Conservation (phyloP, 2,888 invertebrate genomes). For the Trimorus sp. region DNA sequence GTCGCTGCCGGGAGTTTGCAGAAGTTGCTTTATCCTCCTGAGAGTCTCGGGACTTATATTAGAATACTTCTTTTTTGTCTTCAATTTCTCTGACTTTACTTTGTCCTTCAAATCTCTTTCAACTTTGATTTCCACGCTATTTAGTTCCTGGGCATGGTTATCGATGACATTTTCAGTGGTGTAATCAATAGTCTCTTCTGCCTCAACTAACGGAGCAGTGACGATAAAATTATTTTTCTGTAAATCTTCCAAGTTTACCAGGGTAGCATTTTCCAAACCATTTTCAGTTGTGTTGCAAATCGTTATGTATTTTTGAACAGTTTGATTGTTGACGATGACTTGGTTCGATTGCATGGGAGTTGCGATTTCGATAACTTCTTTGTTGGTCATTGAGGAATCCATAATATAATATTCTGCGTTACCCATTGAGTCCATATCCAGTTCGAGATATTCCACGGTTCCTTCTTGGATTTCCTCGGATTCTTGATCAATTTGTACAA, state of each 20-base stretch:
- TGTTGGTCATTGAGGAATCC: conserved; percentile 26
- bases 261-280: conserved; percentile 31
- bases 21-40: conserved; percentile 39
- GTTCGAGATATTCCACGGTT: conserved; percentile 57
- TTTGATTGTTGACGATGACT: conserved; percentile 40
- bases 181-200: conserved; percentile 20
- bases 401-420: conserved; percentile 59
- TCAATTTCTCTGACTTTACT: neutral
- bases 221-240: conserved; percentile 45
- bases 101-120: conserved; percentile 1
- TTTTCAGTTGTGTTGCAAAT: conserved; percentile 35
- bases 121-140: neutral
- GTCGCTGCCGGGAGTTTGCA: conserved; percentile 64
- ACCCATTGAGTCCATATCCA: conserved; percentile 55
- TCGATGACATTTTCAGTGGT: conserved; percentile 18
- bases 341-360: conserved; percentile 33
- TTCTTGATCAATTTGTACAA: conserved; percentile 14
- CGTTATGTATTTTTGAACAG: conserved; percentile 46
- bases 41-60: neutral
- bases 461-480: conserved; percentile 43
- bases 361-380: conserved; percentile 40
- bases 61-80: neutral
- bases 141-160: neutral
- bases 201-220: conserved; percentile 14
- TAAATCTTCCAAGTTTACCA: conserved; percentile 34